Conservation (phyloP, 2,797 vertebrate species). For the Sparus aurata region DNA sequence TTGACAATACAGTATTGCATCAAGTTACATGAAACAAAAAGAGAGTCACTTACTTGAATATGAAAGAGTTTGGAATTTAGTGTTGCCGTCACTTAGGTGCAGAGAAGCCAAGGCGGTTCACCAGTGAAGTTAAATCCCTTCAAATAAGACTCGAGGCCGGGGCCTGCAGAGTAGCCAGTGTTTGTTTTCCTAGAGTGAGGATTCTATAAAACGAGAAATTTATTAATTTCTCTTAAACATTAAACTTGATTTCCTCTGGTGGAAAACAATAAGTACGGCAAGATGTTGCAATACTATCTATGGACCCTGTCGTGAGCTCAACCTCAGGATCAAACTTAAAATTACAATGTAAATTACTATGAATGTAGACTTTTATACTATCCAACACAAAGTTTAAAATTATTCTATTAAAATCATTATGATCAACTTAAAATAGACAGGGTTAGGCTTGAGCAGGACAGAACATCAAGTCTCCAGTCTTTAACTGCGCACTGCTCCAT, state of each 20-base stretch:
- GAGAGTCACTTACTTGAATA: slow-evolving; percentile 80
- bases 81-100: slow-evolving; percentile 72
- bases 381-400: neutral
- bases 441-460: neutral
- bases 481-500: neutral
- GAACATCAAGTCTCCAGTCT: accelerated
- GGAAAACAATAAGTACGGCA: too few relatives aligned
- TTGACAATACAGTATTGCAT: neutral
- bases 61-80: slow-evolving; percentile 80
- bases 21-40: neutral
- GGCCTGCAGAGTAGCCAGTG: slow-evolving; percentile 81
- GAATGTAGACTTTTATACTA: neutral
- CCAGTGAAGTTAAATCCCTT: slow-evolving; percentile 87
- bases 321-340: neutral
- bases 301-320: neutral
- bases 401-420: neutral
- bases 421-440: neutral
- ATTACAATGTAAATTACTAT: neutral
- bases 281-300: accelerated
- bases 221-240: neutral
- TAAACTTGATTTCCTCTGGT: neutral
- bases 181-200: slow-evolving; percentile 76
- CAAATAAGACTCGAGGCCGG: slow-evolving; percentile 85
- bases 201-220: slow-evolving; percentile 72
- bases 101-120: slow-evolving; percentile 81